phyloP scores from a whole-genome alignment of 2,797 vertebrate genomes.

The Aeoliscus strigatus region DNA sequence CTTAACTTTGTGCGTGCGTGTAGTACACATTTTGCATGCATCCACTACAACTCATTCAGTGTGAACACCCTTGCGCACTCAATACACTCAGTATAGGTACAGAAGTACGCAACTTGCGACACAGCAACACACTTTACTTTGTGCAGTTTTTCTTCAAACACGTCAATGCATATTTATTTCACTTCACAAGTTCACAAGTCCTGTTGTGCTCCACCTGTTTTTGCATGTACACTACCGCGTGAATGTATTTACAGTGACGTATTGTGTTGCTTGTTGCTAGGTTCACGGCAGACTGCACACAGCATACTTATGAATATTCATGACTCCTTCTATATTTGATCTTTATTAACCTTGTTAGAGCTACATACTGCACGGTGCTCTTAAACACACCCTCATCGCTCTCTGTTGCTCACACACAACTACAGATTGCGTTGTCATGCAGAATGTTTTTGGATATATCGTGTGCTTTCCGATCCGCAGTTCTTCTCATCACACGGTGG shows the following conservation, averaged over 20 bases:
- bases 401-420: background rate
- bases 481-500: background rate
- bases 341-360: slow-evolving; percentile 43
- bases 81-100: too few relatives aligned
- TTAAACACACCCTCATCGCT: background rate
- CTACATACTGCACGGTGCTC: slow-evolving; percentile 10
- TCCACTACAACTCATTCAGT: too few relatives aligned
- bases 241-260: slow-evolving; percentile 37
- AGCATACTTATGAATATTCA: slow-evolving; percentile 55
- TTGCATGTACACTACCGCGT: slow-evolving; percentile 44
- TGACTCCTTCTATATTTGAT: slow-evolving; percentile 44
- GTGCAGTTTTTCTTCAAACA: too few relatives aligned
- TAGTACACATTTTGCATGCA: too few relatives aligned
- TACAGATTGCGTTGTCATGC: background rate
- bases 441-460: background rate
- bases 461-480: background rate
- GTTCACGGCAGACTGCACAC: slow-evolving; percentile 31
- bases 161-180: too few relatives aligned
- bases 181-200: slow-evolving; percentile 10
- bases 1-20: too few relatives aligned
- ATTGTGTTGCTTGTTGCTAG: slow-evolving; percentile 40
- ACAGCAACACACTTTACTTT: too few relatives aligned
- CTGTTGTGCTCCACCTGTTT: too few relatives aligned
- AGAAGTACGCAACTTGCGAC: too few relatives aligned
- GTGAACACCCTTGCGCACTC: too few relatives aligned